Conservation (phyloP, 2,888 invertebrate genomes). For the Allolobophora icterica region DNA sequence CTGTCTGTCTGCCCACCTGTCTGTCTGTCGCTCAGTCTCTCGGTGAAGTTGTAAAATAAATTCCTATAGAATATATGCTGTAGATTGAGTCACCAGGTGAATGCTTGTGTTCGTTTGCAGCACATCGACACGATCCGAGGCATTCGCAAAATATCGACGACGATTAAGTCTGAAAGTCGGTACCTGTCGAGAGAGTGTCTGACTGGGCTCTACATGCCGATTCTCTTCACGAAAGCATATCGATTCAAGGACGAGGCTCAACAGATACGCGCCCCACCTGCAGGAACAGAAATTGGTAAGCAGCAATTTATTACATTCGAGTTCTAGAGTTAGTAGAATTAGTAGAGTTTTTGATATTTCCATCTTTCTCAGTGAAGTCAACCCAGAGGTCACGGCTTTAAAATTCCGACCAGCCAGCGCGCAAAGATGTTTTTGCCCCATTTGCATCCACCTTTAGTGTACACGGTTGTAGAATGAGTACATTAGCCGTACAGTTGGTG, state of each 20-base stretch:
- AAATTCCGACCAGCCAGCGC: no score
- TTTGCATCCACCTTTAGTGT: no score
- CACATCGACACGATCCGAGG: neutral
- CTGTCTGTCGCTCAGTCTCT: neutral
- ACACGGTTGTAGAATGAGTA: no score
- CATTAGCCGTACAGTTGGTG: no score
- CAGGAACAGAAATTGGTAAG: slow-evolving; percentile 32
- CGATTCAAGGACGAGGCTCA: slow-evolving; percentile 41
- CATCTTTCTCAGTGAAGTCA: no score
- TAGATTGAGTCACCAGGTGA: no score
- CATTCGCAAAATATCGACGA: neutral
- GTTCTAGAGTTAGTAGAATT: no score
- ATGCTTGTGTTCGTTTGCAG: neutral
- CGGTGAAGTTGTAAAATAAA: neutral
- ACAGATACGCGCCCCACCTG: slow-evolving; percentile 28
- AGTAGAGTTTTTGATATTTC: no score
- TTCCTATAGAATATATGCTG: no score
- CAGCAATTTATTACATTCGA: neutral
- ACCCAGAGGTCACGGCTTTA: no score
- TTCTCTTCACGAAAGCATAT: slow-evolving; percentile 44
- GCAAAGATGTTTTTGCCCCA: no score
- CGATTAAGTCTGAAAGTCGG: neutral
- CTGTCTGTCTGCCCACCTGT: no score
- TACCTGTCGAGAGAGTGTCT: slow-evolving; percentile 45
- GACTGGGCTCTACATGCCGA: slow-evolving; percentile 45